Percentiles rank a stretch among this genome's conserved stretches.
phyloP scores from a whole-genome alignment of 2,113 vertebrate species.

The Engraulis encrasicolus region DNA sequence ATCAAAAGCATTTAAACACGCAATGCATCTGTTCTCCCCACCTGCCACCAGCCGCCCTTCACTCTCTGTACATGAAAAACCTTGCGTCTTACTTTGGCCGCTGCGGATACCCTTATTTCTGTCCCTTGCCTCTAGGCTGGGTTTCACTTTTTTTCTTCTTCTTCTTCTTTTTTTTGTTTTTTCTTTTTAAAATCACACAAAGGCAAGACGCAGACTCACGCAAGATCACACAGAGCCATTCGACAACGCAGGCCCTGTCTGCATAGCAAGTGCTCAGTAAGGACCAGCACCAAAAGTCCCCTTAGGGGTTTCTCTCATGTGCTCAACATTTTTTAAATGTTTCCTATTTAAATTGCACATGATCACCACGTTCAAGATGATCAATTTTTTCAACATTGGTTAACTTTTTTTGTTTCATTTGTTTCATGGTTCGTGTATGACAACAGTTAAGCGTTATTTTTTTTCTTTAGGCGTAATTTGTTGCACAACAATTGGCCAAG shows the following conservation, averaged over 20 bases:
- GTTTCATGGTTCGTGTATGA: slow-evolving; percentile 5
- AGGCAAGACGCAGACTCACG: slow-evolving; percentile 13
- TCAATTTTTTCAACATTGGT: slow-evolving; percentile 2
- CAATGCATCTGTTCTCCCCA: background rate
- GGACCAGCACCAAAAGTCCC: slow-evolving; percentile 1
- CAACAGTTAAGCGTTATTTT: slow-evolving; percentile 35
- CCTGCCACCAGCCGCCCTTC: background rate
- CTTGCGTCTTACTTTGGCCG: slow-evolving; percentile 7
- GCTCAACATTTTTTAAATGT: slow-evolving; percentile 17
- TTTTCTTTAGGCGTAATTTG: slow-evolving; percentile 8
- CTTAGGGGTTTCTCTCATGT: slow-evolving; percentile 19
- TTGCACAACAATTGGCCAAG: slow-evolving; percentile 26
- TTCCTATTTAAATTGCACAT: slow-evolving; percentile 40
- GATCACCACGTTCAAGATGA: slow-evolving; percentile 7
- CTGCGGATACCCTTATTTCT: slow-evolving; percentile 19
- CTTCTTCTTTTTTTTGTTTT: background rate
- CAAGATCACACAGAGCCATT: slow-evolving; percentile 10
- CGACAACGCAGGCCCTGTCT: background rate
- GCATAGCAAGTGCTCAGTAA: slow-evolving; percentile 19
- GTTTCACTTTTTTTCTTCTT: background rate
- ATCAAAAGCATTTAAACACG: slow-evolving; percentile 21
- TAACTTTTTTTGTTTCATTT: background rate
- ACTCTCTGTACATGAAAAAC: background rate
- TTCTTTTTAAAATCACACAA: slow-evolving; percentile 46
- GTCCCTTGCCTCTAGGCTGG: slow-evolving; percentile 8